Percentiles rank a stretch among this genome's conserved stretches.
These are phyloP conservation scores for Decapterus maruadsi DNA, from an alignment of 2,797 vertebrate genomes.

Conservation along the genomic window DNA sequence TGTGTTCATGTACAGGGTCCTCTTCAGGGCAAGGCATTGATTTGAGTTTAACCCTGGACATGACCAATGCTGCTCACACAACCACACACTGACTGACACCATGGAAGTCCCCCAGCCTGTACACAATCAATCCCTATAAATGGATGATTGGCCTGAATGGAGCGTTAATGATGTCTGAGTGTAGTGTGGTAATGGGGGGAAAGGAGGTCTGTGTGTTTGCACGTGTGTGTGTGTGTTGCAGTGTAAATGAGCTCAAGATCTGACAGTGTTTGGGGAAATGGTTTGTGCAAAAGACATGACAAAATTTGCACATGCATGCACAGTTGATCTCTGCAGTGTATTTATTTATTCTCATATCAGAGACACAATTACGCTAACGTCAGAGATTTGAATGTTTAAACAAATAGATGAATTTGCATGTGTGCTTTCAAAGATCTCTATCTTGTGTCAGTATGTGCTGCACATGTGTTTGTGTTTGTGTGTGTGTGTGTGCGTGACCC, in stretches of 20 bases:
- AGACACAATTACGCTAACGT: conserved; percentile 13
- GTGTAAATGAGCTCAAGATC: conserved; percentile 40
- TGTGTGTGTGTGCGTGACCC: conserved; percentile 21
- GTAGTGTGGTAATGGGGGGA: conserved; percentile 41
- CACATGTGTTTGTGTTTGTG: conserved; percentile 2
- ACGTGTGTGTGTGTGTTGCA: conserved; percentile 14
- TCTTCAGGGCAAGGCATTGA: conserved; percentile 73
- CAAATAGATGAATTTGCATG: conserved; percentile 47
- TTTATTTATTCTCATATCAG: conserved; percentile 4
- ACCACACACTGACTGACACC: conserved; percentile 51
- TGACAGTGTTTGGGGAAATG: conserved; percentile 34
- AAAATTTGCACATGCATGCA: not conserved
- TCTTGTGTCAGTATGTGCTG: conserved; percentile 9
- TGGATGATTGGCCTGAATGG: conserved; percentile 72
- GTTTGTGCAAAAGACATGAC: conserved; percentile 11
- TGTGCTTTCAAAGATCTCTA: conserved; percentile 10
- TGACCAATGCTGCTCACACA: conserved; percentile 45
- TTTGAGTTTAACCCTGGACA: conserved; percentile 77
- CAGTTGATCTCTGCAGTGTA: conserved; percentile 9
- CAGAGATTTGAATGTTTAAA: conserved; percentile 44
- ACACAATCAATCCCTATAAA: conserved; percentile 77
- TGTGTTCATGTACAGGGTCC: conserved; percentile 21
- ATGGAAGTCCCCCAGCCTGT: conserved; percentile 46
- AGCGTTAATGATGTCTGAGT: conserved; percentile 75
- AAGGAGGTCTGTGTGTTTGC: conserved; percentile 7